Conservation (phyloP, 37 sponge, comb jelly and placozoan species). For the Bolinopsis microptera region DNA sequence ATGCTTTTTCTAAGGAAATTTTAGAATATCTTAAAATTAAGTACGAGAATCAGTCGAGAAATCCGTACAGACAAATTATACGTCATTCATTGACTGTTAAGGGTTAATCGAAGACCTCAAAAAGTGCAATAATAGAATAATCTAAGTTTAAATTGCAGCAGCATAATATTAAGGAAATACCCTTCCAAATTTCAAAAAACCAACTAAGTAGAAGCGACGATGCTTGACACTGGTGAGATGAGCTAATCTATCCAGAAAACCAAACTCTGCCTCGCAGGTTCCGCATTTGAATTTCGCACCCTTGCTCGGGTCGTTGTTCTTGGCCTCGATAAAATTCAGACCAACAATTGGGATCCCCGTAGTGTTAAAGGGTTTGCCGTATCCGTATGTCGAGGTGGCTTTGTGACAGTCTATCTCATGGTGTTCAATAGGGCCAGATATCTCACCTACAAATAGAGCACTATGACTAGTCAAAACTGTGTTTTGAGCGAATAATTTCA, state of each 20-base stretch:
- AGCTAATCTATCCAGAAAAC: not conserved
- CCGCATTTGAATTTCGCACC: not conserved
- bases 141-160: too few relatives aligned
- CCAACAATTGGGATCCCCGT: not conserved
- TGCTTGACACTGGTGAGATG: not conserved
- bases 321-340: not conserved
- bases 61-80: too few relatives aligned
- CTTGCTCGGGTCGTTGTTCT: not conserved
- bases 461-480: too few relatives aligned
- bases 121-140: too few relatives aligned
- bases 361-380: not conserved
- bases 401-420: not conserved
- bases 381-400: not conserved
- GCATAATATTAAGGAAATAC: too few relatives aligned
- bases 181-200: too few relatives aligned
- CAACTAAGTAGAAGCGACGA: not conserved
- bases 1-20: not conserved
- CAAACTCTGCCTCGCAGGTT: not conserved
- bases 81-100: too few relatives aligned
- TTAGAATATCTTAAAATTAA: too few relatives aligned
- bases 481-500: too few relatives aligned
- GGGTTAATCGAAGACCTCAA: too few relatives aligned
- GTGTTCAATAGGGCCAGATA: not conserved
- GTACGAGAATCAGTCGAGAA: too few relatives aligned
- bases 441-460: too few relatives aligned